Conservation (phyloP, 2,113 vertebrate genomes). For the Brachypteracias leptosomus region DNA sequence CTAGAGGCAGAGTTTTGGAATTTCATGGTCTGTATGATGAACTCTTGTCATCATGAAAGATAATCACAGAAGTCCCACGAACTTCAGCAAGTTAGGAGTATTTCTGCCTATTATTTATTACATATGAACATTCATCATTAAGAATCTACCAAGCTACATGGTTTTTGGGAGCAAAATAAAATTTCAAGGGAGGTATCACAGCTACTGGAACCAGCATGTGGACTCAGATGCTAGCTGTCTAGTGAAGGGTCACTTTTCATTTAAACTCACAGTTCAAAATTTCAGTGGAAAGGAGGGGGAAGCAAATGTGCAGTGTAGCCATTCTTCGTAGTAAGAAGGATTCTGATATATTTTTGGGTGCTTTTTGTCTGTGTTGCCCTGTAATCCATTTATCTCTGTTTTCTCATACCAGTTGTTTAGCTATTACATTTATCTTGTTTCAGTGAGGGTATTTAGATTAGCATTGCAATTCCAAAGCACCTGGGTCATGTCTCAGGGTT, state of each 20-base stretch:
- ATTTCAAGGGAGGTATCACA: not conserved
- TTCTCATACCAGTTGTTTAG: not conserved
- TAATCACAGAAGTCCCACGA: not conserved
- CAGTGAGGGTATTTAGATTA: slow-evolving; percentile 4
- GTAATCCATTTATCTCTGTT: slow-evolving; percentile 11
- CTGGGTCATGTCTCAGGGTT: not conserved
- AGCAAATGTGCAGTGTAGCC: not conserved
- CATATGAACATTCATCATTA: not conserved
- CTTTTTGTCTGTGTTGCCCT: not conserved
- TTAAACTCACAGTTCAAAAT: not conserved
- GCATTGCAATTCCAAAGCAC: slow-evolving; percentile 30
- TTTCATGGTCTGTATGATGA: not conserved
- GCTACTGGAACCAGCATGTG: not conserved
- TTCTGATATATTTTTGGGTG: not conserved
- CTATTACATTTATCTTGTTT: slow-evolving; percentile 8
- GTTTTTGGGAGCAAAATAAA: not conserved
- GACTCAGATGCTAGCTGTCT: not conserved
- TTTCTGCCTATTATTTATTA: not conserved
- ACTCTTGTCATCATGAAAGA: not conserved
- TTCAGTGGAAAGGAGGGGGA: not conserved
- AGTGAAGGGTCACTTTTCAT: not conserved
- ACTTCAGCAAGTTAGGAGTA: not conserved
- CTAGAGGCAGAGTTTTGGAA: not conserved
- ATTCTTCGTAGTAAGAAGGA: not conserved
- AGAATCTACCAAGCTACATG: not conserved